phyloP scores from a whole-genome alignment of 2,113 vertebrate species.

The Hippocampus zosterae region DNA sequence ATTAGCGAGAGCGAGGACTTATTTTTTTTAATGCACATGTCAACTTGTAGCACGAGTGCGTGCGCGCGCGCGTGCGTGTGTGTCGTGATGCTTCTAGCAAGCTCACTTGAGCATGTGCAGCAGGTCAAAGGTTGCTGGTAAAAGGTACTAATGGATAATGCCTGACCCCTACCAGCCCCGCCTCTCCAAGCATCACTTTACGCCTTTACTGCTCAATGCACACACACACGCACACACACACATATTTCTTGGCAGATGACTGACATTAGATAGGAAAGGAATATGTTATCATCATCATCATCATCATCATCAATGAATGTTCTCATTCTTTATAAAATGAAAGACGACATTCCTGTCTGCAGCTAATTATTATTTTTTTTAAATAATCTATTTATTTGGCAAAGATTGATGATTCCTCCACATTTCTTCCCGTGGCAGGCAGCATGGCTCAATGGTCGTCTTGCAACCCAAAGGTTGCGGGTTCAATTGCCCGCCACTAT shows the following conservation, averaged over 20 bases:
- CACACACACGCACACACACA: not conserved
- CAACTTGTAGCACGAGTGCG: conserved; percentile 22
- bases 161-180: not conserved
- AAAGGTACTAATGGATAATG: conserved; percentile 53
- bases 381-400: too few species aligned
- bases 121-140: conserved; percentile 40
- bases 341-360: too few species aligned
- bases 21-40: conserved; percentile 65
- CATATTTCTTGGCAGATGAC: not conserved
- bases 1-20: conserved; percentile 56
- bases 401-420: too few species aligned
- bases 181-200: not conserved
- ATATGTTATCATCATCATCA: not conserved
- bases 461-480: too few species aligned
- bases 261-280: not conserved
- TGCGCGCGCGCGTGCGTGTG: conserved; percentile 9
- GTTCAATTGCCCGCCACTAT: too few species aligned
- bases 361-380: too few species aligned
- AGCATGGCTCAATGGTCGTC: too few species aligned
- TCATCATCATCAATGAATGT: not conserved
- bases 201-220: not conserved
- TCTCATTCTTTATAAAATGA: too few species aligned
- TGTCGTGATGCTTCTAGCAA: conserved; percentile 18
- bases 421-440: too few species aligned
- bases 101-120: conserved; percentile 12